Conservation (phyloP, 2,113 vertebrate species). For the Protomyctophum bolini region DNA sequence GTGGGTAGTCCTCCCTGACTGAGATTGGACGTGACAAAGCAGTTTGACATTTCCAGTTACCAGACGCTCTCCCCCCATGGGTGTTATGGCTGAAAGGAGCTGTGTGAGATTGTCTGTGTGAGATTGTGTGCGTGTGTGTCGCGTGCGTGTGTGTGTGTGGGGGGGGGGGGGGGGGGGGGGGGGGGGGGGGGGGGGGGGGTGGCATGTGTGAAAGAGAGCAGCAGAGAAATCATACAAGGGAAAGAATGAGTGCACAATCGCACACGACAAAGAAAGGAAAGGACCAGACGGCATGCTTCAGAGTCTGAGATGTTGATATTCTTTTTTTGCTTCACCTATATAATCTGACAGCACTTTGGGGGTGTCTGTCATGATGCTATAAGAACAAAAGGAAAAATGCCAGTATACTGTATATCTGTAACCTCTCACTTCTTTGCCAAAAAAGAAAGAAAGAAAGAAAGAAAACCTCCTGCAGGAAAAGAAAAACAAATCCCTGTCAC, state of each 20-base stretch:
- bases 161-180: no score
- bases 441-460: slow-evolving; percentile 8
- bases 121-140: background rate
- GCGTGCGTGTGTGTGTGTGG: no score
- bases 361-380: slow-evolving; percentile 15
- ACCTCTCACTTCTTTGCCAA: slow-evolving; percentile 26
- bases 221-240: no score
- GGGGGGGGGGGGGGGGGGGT: no score
- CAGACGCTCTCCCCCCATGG: slow-evolving; percentile 68
- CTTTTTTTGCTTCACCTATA: slow-evolving; percentile 58
- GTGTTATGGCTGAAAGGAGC: slow-evolving; percentile 65
- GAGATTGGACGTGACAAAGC: slow-evolving; percentile 77
- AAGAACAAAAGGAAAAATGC: slow-evolving; percentile 14
- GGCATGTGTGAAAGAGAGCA: slow-evolving; percentile 36
- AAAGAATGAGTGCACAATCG: no score
- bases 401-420: slow-evolving; percentile 19
- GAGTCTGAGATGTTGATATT: slow-evolving; percentile 59
- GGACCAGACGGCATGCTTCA: slow-evolving; percentile 7
- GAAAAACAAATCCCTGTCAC: background rate
- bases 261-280: no score
- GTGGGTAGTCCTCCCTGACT: slow-evolving; percentile 60
- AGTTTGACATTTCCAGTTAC: slow-evolving; percentile 82
- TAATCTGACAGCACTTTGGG: slow-evolving; percentile 51
- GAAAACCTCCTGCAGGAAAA: slow-evolving; percentile 32
- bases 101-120: slow-evolving; percentile 9